A percentile compares a stretch with the other conserved stretches of the same genome.
Evolutionary conservation across 1,140 invertebrate species (phyloP).

Genomic region (Wiebesia pumilae): DNA sequence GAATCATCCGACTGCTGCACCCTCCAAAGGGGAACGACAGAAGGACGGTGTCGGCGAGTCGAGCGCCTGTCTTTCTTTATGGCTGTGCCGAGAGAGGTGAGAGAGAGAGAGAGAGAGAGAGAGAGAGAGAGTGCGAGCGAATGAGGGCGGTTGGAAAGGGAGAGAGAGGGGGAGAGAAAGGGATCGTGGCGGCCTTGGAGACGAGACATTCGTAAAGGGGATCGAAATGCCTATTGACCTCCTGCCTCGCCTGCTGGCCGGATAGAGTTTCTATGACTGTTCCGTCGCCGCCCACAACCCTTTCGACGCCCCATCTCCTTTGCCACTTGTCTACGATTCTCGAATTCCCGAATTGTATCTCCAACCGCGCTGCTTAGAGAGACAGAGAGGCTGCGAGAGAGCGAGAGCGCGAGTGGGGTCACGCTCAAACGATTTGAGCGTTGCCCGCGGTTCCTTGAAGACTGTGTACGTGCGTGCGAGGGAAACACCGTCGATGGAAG

Average conservation of each 20-base stretch:
- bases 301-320: slow-evolving; percentile 58
- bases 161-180: neutral
- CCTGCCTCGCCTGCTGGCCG: slow-evolving; percentile 62
- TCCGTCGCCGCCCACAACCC: slow-evolving; percentile 70
- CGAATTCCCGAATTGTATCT: neutral
- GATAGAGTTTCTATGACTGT: slow-evolving; percentile 75
- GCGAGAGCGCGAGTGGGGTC: neutral
- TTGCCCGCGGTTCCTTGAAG: too few relatives aligned
- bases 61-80: neutral
- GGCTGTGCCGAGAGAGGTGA: neutral
- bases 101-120: slow-evolving; percentile 8
- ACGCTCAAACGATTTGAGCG: neutral
- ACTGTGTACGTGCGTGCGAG: neutral
- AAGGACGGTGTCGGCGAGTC: too few relatives aligned
- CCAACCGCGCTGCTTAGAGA: neutral
- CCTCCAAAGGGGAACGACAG: neutral
- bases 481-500: neutral
- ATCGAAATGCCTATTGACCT: slow-evolving; percentile 71
- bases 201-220: slow-evolving; percentile 64
- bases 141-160: too few relatives aligned
- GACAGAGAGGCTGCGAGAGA: neutral
- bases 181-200: slow-evolving; percentile 17
- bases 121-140: too few relatives aligned
- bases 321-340: slow-evolving; percentile 57
- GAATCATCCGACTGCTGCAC: neutral